Conservation (phyloP, 2,888 invertebrate species). For the Drosophila testacea region DNA sequence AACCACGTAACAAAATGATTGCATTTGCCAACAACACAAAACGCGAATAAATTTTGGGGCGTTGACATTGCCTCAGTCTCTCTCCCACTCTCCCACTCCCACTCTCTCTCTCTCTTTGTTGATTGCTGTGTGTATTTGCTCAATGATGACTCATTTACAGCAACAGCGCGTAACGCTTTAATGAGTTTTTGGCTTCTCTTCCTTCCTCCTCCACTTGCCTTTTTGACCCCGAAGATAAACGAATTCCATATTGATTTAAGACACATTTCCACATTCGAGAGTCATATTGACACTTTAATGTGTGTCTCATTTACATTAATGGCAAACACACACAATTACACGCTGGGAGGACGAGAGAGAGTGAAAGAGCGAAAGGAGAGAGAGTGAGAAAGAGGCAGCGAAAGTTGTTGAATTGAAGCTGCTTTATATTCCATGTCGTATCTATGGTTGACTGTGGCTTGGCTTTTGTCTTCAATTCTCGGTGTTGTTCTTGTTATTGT, state of each 20-base stretch:
- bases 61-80: constrained; percentile 41
- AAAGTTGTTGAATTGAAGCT: constrained; percentile 20
- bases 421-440: constrained; percentile 45
- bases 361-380: no score
- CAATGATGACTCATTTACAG: constrained; percentile 67
- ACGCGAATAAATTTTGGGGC: constrained; percentile 55
- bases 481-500: constrained; percentile 21
- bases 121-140: constrained; percentile 34
- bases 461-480: constrained; percentile 45
- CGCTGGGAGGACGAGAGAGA: background rate
- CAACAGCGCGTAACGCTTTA: constrained; percentile 60
- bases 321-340: constrained; percentile 39
- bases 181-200: constrained; percentile 54
- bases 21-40: constrained; percentile 67
- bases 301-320: constrained; percentile 74
- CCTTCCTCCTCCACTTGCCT: background rate
- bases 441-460: constrained; percentile 32
- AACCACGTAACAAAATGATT: constrained; percentile 76
- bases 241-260: constrained; percentile 57
- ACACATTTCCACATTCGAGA: constrained; percentile 47
- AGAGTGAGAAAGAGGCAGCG: background rate
- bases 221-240: background rate
- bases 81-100: background rate
- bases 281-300: constrained; percentile 75
- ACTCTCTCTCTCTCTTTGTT: constrained; percentile 1